Base-by-base conservation (phyloP, 2,888 invertebrate species). In the Trissoscelio sp. region DNA sequence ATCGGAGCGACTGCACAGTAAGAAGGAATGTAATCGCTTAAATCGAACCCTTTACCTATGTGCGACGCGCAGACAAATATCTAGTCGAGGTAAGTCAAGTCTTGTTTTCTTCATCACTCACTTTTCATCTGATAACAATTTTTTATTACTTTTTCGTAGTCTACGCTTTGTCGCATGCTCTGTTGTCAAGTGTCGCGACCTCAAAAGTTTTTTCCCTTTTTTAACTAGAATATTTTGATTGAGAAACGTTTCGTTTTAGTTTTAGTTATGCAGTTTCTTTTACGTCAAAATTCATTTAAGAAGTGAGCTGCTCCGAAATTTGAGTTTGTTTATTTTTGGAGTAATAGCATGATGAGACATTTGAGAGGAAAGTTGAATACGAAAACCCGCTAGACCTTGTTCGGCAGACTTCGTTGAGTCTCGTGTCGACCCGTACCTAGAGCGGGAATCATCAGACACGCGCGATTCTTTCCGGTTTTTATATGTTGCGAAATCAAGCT, bases 11-110 rank as follows among this genome's bases (percentile, higher is more conserved):
- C 88, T 89, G 87, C 67, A 84, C 83, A 77, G 64, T 66, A 66
- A 83, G 84, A 85, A 89, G 90, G 89, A 90, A 91, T 91, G 91
- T 90, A 88, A 90, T 88, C 90, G 86, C 34, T 7, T 7, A 31
- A 82, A 80, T 62, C 83, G 84, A 81, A 85, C 84, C 64, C 62
- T 83, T 81, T 83, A 75, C 84, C 84, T 77, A 84, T 85, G 64
- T 87, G 86, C 84, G 84, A 84, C 85, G 82, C 85, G 77, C 84
- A 84, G 66, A 82, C 20, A 74, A 69, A 72, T 55, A 58, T 74
- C 79, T 72, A 77, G 58, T 84, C 79, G 77, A 81, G 79, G 84
- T 83, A 16, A 66, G 42, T 11, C 1, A 53, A 24, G n/a, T n/a
- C n/a, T n/a, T n/a, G n/a, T n/a, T n/a, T n/a, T n/a, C n/a, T n/a